These are phyloP conservation scores for Percina caprodes DNA, from an alignment of 2,113 vertebrate species.

Conservation along the genomic window DNA sequence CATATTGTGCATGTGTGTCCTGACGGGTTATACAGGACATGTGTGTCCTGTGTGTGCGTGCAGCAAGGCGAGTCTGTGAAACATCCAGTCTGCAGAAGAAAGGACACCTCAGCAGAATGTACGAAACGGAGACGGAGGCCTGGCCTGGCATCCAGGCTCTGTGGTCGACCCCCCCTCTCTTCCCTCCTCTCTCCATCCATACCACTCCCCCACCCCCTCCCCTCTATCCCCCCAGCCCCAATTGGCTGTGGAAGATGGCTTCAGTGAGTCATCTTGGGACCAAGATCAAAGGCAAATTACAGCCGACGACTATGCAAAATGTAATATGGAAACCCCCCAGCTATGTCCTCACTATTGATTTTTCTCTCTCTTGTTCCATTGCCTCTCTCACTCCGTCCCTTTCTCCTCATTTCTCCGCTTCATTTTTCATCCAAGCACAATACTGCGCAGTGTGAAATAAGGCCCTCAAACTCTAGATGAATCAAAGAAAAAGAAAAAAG, in stretches of 20 bases:
- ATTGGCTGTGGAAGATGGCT: slow-evolving; percentile 83
- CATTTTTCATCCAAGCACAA: slow-evolving; percentile 81
- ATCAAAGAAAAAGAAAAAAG: slow-evolving; percentile 32
- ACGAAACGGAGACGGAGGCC: slow-evolving; percentile 53
- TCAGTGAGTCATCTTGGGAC: slow-evolving; percentile 86
- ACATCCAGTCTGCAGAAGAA: slow-evolving; percentile 44
- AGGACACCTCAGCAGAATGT: slow-evolving; percentile 60
- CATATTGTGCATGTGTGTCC: too few species aligned
- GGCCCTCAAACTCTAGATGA: slow-evolving; percentile 61
- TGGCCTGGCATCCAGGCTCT: slow-evolving; percentile 57
- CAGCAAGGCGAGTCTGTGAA: slow-evolving; percentile 39
- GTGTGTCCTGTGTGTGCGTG: not conserved
- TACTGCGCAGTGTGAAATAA: slow-evolving; percentile 80
- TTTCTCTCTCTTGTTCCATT: slow-evolving; percentile 68
- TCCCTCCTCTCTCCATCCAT: slow-evolving; percentile 11
- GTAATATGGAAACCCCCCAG: slow-evolving; percentile 86
- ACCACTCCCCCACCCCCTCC: not conserved
- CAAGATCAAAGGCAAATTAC: slow-evolving; percentile 88
- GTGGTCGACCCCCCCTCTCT: slow-evolving; percentile 51
- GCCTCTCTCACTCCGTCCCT: slow-evolving; percentile 52
- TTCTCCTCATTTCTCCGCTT: slow-evolving; percentile 74
- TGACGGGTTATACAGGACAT: too few species aligned
- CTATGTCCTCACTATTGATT: slow-evolving; percentile 85
- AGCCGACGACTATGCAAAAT: slow-evolving; percentile 88
- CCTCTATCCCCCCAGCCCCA: slow-evolving; percentile 44